Evolutionary conservation across 2,113 vertebrate genomes (phyloP).

Genomic region (Erythrocebus patas): DNA sequence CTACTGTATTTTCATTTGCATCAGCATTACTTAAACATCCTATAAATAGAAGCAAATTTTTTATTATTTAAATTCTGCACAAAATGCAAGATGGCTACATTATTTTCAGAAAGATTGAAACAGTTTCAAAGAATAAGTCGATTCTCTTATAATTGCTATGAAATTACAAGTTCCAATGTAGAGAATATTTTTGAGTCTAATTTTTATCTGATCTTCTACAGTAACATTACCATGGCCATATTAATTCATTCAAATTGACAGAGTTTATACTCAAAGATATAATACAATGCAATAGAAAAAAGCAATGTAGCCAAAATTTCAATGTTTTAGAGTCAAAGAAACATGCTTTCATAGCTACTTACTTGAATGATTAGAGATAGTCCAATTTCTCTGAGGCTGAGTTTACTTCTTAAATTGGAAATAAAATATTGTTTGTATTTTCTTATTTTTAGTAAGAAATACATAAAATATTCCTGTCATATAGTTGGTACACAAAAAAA

Average conservation of each 20-base stretch:
- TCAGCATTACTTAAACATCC: background rate
- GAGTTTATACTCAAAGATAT: background rate
- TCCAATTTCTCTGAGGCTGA: background rate
- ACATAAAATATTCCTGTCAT: background rate
- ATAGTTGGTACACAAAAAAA: background rate
- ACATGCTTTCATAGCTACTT: background rate
- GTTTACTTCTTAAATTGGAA: background rate
- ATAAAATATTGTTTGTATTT: background rate
- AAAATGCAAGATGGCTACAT: background rate
- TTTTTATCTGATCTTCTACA: background rate
- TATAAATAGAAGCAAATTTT: conserved; percentile 27
- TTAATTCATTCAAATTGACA: background rate
- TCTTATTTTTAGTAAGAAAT: background rate
- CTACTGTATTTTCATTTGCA: background rate
- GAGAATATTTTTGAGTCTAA: background rate
- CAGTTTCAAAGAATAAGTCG: background rate
- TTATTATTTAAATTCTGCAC: conserved; percentile 13
- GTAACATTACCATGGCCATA: background rate
- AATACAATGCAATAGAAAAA: background rate
- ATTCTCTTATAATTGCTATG: background rate
- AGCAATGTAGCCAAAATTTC: background rate
- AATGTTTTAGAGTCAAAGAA: background rate
- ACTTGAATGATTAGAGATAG: background rate
- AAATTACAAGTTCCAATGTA: background rate
- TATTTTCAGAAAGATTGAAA: background rate